Evolutionary conservation across 1,140 invertebrate genomes (phyloP), one percentile per base, ranked within the genome.

Genomic region (Andrena cerasifolii): DNA sequence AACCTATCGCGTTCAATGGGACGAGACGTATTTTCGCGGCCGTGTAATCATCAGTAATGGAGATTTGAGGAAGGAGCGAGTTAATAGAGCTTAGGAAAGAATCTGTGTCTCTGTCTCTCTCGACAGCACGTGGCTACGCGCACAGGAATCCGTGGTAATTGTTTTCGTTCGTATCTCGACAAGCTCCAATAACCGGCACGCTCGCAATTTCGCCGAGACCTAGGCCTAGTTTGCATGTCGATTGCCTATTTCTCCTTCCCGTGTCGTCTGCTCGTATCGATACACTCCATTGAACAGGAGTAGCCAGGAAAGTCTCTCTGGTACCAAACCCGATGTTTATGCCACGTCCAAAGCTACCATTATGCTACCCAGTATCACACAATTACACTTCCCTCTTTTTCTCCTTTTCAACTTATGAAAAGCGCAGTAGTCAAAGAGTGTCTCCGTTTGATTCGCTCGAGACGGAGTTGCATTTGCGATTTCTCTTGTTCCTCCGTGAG

Each of bases 131-230:
- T 28, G 68, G 58, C 36, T 45, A 24, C 36, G 7, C 28, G 28
- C 26, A 43, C 54, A n/a, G 26, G 31, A 43, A 45, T 40, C 43
- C 26, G n/a, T 33, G 33, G 77, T 82, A 83, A 80, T 84, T 76
- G 82, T 84, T 86, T 81, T 86, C 82, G 56, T 85, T 85, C 70
- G 72, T 81, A 79, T 67, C 73, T 81, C 80, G 88, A 86, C 84
- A 90, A 88, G 88, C 89, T 90, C 88, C 88, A 89, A 86, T 90
- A 88, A 90, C 79, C 73, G 18, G 72, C 80, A 63, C n/a, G 79
- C 53, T 70, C 47, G 78, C 67, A 86, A 86, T 86, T 86, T 86
- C 79, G 73, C 79, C 76, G 45, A 76, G 87, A 85, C 84, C 79
- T 85, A 89, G 85, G 87, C 84, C 86, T 83, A 89, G 80, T 89